Base-by-base conservation (phyloP, 2,888 invertebrate species). In the Harmothoe impar region DNA sequence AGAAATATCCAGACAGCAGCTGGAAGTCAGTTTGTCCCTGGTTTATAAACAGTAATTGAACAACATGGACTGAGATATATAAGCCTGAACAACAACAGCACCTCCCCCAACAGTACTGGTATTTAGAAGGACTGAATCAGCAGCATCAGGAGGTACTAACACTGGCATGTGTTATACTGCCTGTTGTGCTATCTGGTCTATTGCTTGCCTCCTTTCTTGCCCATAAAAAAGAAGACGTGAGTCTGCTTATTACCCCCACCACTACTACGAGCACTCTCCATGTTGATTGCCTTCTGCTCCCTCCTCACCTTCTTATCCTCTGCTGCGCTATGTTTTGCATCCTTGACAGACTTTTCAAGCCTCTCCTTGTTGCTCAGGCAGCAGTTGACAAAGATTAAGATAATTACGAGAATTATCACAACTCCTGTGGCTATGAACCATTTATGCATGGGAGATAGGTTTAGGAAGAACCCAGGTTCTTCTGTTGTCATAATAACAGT, bases 401-500 rank as follows among this genome's bases (percentile, higher is more conserved):
- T 84, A 35, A 84, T 10, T 0, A 84, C 84, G 23, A 84, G 84
- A 1, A 35, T 35, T 33, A 84, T 84, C 23, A 84, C 84, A 15
- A 35, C 33, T 25, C 84, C 84, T 33, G 84, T 84, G 33, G 84
- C 84, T 17, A 84, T 84, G 29, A 84, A 84, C 84, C 84, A 84
- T n/a, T 84, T 84, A 20, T 33, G 25, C 84, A 84, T 84, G 35
- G 84, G 84, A 0, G 84, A 33, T 43, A 43, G 43, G 43, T 3
- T 43, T 33, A 81, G 23, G 20, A 17, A 10, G 23, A 35, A 84
- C 23, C 84, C 84, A 5, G 84, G 43, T 20, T 33, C 84, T 29
- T 29, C 72, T 31, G 72, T 72, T 15, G 62, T 62, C n/a, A 62
- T 62, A 0, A 29, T 72, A 3, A 62, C 62, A 29, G 72, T 72